phyloP scores from a whole-genome alignment of 2,888 invertebrate genomes.

The Drosophila meridionalis region DNA sequence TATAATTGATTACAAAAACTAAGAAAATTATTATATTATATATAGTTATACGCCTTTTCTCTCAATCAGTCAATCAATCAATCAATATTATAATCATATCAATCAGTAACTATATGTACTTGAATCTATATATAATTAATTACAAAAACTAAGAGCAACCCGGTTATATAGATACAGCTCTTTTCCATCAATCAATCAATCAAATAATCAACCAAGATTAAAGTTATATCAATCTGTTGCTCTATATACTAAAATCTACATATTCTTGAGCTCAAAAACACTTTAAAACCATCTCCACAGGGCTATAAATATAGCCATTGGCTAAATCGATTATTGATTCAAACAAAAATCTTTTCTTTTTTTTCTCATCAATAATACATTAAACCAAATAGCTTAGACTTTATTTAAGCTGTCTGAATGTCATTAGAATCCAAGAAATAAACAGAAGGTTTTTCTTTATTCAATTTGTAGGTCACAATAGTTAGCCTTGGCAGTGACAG shows the following conservation, averaged over 20 bases:
- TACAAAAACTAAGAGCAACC: too few relatives aligned
- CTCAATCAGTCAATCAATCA: not conserved
- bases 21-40: too few relatives aligned
- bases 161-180: too few relatives aligned
- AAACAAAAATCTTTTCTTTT: not conserved
- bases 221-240: not conserved
- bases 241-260: not conserved
- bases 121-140: not conserved
- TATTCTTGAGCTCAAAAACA: not conserved
- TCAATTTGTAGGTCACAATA: constrained; percentile 18
- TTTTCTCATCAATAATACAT: constrained; percentile 6
- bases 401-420: constrained; percentile 18
- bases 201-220: not conserved
- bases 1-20: too few relatives aligned
- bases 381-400: constrained; percentile 2
- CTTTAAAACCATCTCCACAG: not conserved
- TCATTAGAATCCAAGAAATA: constrained; percentile 21
- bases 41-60: too few relatives aligned
- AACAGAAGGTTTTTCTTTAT: constrained; percentile 1
- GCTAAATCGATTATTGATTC: not conserved
- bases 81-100: not conserved
- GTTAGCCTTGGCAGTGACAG: constrained; percentile 48
- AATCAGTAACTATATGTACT: not conserved
- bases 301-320: not conserved
- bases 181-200: not conserved